Evolutionary conservation across 2,113 vertebrate genomes (phyloP).

Genomic region (Casuarius casuarius): DNA sequence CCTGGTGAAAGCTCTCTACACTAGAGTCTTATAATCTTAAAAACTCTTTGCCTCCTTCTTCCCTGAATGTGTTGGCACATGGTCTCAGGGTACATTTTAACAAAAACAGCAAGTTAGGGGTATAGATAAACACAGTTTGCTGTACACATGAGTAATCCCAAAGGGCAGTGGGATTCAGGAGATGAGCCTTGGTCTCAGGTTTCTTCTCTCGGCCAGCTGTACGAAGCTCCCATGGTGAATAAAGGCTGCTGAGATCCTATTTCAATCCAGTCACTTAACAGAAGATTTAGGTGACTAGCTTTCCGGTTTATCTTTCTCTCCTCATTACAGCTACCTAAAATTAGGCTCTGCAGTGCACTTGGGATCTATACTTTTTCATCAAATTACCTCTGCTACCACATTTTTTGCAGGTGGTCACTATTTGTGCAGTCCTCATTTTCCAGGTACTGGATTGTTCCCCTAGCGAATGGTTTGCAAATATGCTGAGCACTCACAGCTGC

Average conservation of each 20-base stretch:
- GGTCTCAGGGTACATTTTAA: background rate
- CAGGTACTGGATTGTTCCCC: background rate
- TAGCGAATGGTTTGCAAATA: background rate
- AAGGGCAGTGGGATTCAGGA: background rate
- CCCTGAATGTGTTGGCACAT: accelerated
- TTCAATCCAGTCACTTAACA: background rate
- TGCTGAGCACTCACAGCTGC: background rate
- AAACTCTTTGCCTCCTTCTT: background rate
- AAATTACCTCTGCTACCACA: background rate
- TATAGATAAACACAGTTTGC: background rate
- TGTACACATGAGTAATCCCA: background rate
- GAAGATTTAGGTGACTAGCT: background rate
- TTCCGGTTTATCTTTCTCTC: background rate
- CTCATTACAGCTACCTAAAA: background rate
- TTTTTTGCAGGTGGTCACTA: background rate
- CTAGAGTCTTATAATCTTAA: accelerated
- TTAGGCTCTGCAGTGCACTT: background rate
- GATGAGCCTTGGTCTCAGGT: background rate
- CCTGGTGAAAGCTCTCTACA: background rate
- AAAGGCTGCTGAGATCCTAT: background rate
- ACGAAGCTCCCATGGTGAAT: background rate
- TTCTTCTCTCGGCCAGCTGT: background rate
- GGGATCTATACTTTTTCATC: background rate
- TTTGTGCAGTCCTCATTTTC: background rate
- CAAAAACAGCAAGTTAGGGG: background rate